phyloP scores from a whole-genome alignment of 2,888 invertebrate species.

The Yponomeuta cagnagella region DNA sequence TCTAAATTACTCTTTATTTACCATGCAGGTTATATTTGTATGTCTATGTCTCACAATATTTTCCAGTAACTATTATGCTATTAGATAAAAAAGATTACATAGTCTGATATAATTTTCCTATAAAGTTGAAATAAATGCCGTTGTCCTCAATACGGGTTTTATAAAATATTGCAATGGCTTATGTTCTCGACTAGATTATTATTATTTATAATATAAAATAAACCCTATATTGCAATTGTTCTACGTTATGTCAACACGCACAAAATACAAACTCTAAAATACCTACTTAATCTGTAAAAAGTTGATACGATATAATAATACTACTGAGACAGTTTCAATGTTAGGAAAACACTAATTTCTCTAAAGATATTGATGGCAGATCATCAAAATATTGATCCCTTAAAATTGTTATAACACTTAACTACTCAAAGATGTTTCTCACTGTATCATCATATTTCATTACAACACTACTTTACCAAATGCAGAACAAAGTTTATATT shows the following conservation, averaged over 20 bases:
- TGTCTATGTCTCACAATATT: slow-evolving; percentile 5
- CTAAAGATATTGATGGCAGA: slow-evolving; percentile 1
- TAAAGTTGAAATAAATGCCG: slow-evolving; percentile 14
- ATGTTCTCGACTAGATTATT: slow-evolving; percentile 71
- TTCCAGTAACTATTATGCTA: slow-evolving; percentile 7
- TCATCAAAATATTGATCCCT: slow-evolving; percentile 6
- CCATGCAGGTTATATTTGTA: slow-evolving; percentile 38
- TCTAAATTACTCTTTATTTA: slow-evolving; percentile 41
- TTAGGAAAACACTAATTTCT: not conserved
- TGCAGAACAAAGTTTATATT: not conserved
- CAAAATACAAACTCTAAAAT: not conserved
- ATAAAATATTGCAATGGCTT: slow-evolving; percentile 72
- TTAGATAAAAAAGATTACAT: not conserved
- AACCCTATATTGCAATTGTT: slow-evolving; percentile 51
- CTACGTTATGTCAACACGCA: slow-evolving; percentile 18
- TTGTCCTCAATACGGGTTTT: slow-evolving; percentile 24
- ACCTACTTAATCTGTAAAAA: not conserved
- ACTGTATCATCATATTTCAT: not conserved
- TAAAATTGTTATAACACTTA: not conserved
- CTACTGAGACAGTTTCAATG: slow-evolving; percentile 4
- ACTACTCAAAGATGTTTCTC: not conserved
- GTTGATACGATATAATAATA: slow-evolving; percentile 2
- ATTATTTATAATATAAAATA: slow-evolving; percentile 36
- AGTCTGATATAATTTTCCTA: slow-evolving; percentile 1
- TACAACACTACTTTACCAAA: not conserved